Percentiles rank a stretch among this genome's conserved stretches.
Conservation (phyloP, 2,113 vertebrate genomes). For the Eonycteris spelaea region DNA sequence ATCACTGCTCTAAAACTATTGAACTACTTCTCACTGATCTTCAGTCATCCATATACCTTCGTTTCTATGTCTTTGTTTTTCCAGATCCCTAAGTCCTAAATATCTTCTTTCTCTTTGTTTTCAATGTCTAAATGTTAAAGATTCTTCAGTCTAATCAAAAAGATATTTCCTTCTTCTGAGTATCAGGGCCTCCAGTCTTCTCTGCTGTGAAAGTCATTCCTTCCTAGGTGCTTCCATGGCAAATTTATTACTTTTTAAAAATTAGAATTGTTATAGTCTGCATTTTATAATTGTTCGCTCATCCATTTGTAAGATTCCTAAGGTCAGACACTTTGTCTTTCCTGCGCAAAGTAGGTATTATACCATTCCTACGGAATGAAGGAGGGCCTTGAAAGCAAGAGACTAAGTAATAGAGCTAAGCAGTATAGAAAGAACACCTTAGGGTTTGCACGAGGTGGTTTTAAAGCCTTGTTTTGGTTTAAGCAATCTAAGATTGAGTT, state of each 20-base stretch:
- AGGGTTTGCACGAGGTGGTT: background rate
- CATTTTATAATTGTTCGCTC: background rate
- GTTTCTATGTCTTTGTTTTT: background rate
- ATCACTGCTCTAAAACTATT: background rate
- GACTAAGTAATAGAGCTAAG: background rate
- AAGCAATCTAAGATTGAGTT: background rate
- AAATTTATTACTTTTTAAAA: background rate
- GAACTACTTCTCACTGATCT: background rate
- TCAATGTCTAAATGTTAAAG: background rate
- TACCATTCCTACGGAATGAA: background rate
- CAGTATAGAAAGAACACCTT: background rate
- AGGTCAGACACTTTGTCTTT: background rate
- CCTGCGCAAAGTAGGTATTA: background rate
- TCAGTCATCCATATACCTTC: background rate
- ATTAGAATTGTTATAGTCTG: background rate
- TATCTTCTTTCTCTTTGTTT: background rate
- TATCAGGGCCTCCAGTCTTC: background rate
- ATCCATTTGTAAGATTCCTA: background rate
- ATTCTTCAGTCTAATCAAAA: constrained; percentile 8
- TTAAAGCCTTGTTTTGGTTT: background rate
- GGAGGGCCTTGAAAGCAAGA: background rate
- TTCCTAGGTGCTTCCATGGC: background rate
- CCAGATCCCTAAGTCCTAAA: background rate
- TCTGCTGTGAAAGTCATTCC: background rate
- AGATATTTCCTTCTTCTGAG: background rate